These are phyloP conservation scores for Scelioninae gen. 1 DNA, from an alignment of 2,888 invertebrate genomes.

Conservation along the genomic window DNA sequence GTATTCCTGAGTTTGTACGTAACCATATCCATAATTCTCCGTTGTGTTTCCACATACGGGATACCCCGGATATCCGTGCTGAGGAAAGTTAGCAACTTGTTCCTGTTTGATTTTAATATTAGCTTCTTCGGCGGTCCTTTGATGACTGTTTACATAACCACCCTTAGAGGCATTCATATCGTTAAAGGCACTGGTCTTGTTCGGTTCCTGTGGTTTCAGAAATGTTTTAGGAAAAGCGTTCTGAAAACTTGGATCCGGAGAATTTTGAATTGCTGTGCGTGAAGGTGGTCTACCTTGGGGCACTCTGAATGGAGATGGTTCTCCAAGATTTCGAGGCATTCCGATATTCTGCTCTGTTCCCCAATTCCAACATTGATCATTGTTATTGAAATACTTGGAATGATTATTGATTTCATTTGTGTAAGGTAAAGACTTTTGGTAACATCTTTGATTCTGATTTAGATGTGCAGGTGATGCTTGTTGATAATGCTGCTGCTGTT, in stretches of 20 bases:
- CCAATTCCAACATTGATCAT: conserved; percentile 76
- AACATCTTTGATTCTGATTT: conserved; percentile 43
- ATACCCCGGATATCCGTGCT: conserved; percentile 86
- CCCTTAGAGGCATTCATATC: conserved; percentile 72
- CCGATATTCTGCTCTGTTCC: conserved; percentile 52
- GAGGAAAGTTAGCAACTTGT: conserved; percentile 79
- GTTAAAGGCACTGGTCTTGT: conserved; percentile 83
- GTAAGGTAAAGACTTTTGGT: conserved; percentile 38
- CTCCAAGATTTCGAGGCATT: conserved; percentile 74
- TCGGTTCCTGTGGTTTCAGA: conserved; percentile 88
- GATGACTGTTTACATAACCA: conserved; percentile 66
- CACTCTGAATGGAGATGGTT: conserved; percentile 87
- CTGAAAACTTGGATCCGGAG: conserved; percentile 84
- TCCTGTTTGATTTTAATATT: conserved; percentile 78
- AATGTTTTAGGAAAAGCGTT: conserved; percentile 85
- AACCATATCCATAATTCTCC: conserved; percentile 87
- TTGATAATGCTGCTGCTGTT: conserved; percentile 33
- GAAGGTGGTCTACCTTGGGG: conserved; percentile 88
- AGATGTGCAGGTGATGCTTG: conserved; percentile 25
- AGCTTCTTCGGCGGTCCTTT: conserved; percentile 77
- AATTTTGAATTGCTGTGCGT: conserved; percentile 85
- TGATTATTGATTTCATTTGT: conserved; percentile 53
- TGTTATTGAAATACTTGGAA: conserved; percentile 61
- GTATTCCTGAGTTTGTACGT: conserved; percentile 86
- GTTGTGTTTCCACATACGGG: conserved; percentile 83